phyloP scores from a whole-genome alignment of 2,797 vertebrate species.

The Cercopithecus diana region DNA sequence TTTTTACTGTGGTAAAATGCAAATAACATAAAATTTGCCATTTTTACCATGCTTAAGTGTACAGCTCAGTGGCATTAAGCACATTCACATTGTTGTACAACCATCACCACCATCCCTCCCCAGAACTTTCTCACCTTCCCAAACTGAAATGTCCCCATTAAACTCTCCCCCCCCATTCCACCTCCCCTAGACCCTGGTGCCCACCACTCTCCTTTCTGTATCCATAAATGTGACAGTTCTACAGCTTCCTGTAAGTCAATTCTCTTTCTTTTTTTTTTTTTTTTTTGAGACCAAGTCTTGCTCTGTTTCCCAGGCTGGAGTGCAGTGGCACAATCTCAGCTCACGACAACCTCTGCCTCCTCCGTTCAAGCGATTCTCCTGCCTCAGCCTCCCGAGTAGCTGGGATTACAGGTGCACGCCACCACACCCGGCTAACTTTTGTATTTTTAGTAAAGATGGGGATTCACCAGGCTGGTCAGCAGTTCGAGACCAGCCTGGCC shows the following conservation, averaged over 20 bases:
- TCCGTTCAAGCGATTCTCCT: neutral
- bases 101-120: neutral
- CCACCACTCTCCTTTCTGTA: neutral
- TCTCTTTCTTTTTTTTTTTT: neutral
- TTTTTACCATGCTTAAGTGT: neutral
- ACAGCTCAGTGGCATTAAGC: neutral
- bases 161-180: accelerated
- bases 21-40: neutral
- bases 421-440: neutral
- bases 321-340: neutral
- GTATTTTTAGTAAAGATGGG: neutral
- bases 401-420: neutral
- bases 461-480: neutral
- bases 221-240: neutral
- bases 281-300: neutral
- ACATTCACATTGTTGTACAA: neutral
- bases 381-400: neutral
- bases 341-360: neutral
- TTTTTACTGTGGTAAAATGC: neutral
- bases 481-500: too few species aligned
- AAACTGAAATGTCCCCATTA: neutral
- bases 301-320: neutral
- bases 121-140: neutral
- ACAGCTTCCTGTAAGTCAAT: neutral
- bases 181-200: neutral